Percentiles rank a stretch among this genome's conserved stretches.
Conservation (phyloP, 2,888 invertebrate species). For the Teleiodes luculella region DNA sequence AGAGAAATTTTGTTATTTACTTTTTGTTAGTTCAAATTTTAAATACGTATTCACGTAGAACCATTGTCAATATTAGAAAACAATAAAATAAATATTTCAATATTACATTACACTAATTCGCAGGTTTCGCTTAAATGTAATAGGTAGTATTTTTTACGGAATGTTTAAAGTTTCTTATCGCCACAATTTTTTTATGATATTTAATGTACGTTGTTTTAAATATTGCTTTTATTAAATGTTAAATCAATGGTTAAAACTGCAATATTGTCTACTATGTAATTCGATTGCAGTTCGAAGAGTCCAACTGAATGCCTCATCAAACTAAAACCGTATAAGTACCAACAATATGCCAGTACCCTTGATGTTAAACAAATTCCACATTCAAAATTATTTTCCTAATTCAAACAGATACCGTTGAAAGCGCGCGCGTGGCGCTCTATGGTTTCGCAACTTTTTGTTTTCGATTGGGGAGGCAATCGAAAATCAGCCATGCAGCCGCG, state of each 20-base stretch:
- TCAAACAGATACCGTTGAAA: constrained; percentile 76
- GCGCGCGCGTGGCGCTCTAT: constrained; percentile 61
- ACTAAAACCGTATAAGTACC: constrained; percentile 5
- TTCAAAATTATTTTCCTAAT: constrained; percentile 63
- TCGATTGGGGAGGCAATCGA: constrained; percentile 9
- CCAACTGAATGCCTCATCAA: background rate
- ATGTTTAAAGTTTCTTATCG: too few relatives aligned
- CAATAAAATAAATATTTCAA: too few relatives aligned
- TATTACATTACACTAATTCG: too few relatives aligned
- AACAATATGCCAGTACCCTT: constrained; percentile 20
- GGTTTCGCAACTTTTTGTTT: constrained; percentile 27
- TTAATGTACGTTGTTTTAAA: too few relatives aligned
- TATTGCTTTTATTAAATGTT: too few relatives aligned
- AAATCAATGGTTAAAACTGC: background rate
- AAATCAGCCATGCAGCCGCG: constrained; percentile 1
- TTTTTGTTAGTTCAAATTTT: too few relatives aligned
- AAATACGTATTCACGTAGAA: too few relatives aligned
- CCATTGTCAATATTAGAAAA: too few relatives aligned
- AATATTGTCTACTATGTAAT: background rate
- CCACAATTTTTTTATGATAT: too few relatives aligned
- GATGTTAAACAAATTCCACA: constrained; percentile 74
- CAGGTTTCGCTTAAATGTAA: too few relatives aligned
- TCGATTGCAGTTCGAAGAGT: background rate
- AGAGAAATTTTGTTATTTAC: too few relatives aligned
- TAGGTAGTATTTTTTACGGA: too few relatives aligned